phyloP scores from a whole-genome alignment of 2,113 vertebrate genomes.

The Gyps fulvus region DNA sequence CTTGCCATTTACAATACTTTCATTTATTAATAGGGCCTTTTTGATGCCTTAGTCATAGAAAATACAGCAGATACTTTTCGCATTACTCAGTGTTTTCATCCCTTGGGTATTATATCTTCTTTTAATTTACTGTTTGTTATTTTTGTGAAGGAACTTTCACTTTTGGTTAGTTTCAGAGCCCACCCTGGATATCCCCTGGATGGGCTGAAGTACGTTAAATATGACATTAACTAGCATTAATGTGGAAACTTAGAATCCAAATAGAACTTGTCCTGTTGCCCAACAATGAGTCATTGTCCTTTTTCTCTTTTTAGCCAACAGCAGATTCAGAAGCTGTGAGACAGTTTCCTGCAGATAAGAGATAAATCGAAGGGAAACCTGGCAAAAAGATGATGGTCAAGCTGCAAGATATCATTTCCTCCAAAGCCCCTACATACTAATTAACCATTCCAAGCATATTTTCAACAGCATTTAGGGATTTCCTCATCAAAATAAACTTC shows the following conservation, averaged over 20 bases:
- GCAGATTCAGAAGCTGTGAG: slow-evolving; percentile 72
- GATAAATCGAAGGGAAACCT: slow-evolving; percentile 69
- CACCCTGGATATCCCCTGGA: slow-evolving; percentile 62
- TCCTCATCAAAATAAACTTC: slow-evolving; percentile 82
- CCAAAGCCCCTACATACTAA: slow-evolving; percentile 66
- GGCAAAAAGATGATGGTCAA: slow-evolving; percentile 60
- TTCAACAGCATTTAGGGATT: slow-evolving; percentile 78
- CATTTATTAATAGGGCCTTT: neutral
- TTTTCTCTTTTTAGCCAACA: slow-evolving; percentile 65
- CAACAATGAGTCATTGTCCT: slow-evolving; percentile 74
- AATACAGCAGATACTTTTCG: neutral
- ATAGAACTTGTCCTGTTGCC: slow-evolving; percentile 56
- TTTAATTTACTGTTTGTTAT: slow-evolving; percentile 66
- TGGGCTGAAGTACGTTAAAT: slow-evolving; percentile 9
- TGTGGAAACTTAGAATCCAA: slow-evolving; percentile 59
- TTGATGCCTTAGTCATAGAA: slow-evolving; percentile 19
- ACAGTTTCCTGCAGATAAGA: slow-evolving; percentile 88
- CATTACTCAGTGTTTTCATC: slow-evolving; percentile 47
- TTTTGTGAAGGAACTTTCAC: slow-evolving; percentile 67
- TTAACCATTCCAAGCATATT: slow-evolving; percentile 80
- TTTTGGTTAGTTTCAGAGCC: slow-evolving; percentile 64
- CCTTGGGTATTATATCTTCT: slow-evolving; percentile 23
- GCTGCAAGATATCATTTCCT: slow-evolving; percentile 69
- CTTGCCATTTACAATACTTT: neutral
- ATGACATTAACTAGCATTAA: slow-evolving; percentile 21